Evolutionary conservation across 2,888 invertebrate species (phyloP).

Genomic region (Rapana venosa): DNA sequence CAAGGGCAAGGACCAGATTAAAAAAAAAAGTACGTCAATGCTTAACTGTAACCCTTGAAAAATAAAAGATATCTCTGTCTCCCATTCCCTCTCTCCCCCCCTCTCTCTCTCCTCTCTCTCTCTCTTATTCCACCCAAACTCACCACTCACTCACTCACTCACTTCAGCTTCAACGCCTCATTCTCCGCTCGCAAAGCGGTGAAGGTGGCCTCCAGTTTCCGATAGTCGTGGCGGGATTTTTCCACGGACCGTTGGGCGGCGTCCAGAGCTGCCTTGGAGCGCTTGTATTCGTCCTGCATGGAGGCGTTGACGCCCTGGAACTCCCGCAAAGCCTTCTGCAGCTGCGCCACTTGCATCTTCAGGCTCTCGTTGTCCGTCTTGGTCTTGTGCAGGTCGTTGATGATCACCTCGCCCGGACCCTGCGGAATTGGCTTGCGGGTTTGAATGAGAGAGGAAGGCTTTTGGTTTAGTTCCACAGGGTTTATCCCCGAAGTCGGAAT

Average conservation of each 20-base stretch:
- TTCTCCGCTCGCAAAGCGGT: conserved; percentile 64
- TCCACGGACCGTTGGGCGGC: conserved; percentile 66
- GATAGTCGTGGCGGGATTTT: conserved; percentile 66
- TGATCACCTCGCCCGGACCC: conserved; percentile 68
- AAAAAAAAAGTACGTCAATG: no score
- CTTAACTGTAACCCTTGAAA: no score
- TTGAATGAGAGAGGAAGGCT: background rate
- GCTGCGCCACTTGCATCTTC: conserved; percentile 61
- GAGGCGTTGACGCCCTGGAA: conserved; percentile 60
- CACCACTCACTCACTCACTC: conserved; percentile 36
- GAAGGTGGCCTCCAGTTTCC: conserved; percentile 62
- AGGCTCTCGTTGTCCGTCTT: conserved; percentile 65
- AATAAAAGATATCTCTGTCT: no score
- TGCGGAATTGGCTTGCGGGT: conserved; percentile 42
- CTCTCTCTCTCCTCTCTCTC: no score
- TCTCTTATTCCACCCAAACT: no score
- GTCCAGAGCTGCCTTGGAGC: conserved; percentile 66
- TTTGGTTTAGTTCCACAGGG: background rate
- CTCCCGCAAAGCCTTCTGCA: conserved; percentile 64
- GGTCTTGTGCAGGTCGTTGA: conserved; percentile 64
- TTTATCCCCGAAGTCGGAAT: background rate
- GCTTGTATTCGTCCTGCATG: conserved; percentile 68
- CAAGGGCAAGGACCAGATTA: no score
- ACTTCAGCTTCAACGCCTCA: conserved; percentile 67
- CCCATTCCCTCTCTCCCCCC: no score